Evolutionary conservation across 2,888 invertebrate species (phyloP).

Genomic region (Mythimna impura): DNA sequence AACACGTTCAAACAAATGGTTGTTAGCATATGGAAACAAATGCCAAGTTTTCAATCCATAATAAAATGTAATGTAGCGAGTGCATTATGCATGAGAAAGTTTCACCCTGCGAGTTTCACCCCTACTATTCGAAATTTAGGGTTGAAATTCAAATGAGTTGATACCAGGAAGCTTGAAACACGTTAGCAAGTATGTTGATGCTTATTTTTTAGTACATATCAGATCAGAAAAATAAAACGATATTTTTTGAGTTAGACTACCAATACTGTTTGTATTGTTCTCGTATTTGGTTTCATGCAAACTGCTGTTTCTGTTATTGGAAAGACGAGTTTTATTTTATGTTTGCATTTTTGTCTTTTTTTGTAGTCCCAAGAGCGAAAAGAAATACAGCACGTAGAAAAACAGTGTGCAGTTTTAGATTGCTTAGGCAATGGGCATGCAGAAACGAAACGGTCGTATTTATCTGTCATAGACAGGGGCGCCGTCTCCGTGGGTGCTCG

Average conservation of each 20-base stretch:
- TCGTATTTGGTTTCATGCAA: slow-evolving; percentile 24
- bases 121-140: background rate
- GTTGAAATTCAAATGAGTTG: slow-evolving; percentile 33
- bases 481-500: no score
- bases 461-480: background rate
- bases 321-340: slow-evolving; percentile 8
- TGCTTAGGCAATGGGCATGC: background rate
- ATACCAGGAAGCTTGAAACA: slow-evolving; percentile 34
- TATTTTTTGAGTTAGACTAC: slow-evolving; percentile 41
- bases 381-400: slow-evolving; percentile 22
- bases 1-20: slow-evolving; percentile 43
- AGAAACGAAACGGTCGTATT: background rate
- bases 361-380: background rate
- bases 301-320: slow-evolving; percentile 29
- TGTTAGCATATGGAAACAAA: slow-evolving; percentile 53
- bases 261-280: slow-evolving; percentile 18
- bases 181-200: slow-evolving; percentile 43
- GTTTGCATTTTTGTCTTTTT: slow-evolving; percentile 1
- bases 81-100: slow-evolving; percentile 51
- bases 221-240: slow-evolving; percentile 44
- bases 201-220: slow-evolving; percentile 55
- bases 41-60: slow-evolving; percentile 57
- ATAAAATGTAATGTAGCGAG: slow-evolving; percentile 53
- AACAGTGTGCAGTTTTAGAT: slow-evolving; percentile 23
- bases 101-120: slow-evolving; percentile 16